These are phyloP conservation scores for Acanthornis magna DNA, from an alignment of 2,797 vertebrate species.

Conservation along the genomic window DNA sequence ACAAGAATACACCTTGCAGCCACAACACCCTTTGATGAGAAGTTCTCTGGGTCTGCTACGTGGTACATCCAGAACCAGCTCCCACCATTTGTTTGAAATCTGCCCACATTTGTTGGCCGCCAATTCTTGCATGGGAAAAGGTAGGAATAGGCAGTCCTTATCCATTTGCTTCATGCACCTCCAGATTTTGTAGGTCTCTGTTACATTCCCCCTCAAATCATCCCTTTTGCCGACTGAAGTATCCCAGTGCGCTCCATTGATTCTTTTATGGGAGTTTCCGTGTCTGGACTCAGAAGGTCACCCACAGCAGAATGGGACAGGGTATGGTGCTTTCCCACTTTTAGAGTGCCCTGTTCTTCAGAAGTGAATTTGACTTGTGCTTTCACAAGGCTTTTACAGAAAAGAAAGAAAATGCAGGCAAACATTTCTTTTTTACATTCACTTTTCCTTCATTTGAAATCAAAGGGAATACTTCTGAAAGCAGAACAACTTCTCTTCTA, in stretches of 20 bases:
- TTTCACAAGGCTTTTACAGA: background rate
- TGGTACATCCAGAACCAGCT: background rate
- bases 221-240: background rate
- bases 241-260: background rate
- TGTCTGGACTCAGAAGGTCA: background rate
- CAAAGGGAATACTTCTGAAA: background rate
- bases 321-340: background rate
- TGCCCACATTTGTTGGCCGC: background rate
- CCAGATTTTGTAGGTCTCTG: background rate
- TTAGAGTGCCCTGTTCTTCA: background rate
- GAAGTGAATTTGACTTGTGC: background rate
- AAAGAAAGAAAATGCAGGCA: background rate
- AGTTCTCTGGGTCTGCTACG: background rate
- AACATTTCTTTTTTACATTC: background rate
- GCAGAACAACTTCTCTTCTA: conserved; percentile 9
- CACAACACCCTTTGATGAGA: background rate
- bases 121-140: background rate
- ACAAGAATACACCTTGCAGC: background rate
- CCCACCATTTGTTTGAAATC: background rate
- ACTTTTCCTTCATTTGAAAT: background rate
- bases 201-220: background rate
- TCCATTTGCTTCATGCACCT: background rate
- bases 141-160: background rate
- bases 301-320: background rate
- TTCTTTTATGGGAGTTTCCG: background rate